Evolutionary conservation across 1,140 invertebrate genomes (phyloP).

Genomic region (Palaemon carinicauda): DNA sequence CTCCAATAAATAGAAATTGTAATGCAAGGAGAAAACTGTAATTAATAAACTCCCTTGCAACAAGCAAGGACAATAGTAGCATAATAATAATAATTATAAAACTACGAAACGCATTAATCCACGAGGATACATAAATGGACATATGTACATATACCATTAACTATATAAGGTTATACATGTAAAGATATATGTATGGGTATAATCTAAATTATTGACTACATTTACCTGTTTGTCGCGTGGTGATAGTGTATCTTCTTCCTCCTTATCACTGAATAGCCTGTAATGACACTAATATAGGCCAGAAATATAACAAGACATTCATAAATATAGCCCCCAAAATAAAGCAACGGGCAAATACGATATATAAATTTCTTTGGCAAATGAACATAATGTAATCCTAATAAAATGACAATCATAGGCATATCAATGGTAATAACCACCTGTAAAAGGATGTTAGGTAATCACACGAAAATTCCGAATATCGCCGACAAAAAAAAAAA

Average conservation of each 20-base stretch:
- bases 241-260: slow-evolving; percentile 55
- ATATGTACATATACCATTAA: background rate
- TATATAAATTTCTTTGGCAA: background rate
- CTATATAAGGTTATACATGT: background rate
- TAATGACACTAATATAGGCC: slow-evolving; percentile 45
- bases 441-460: slow-evolving; percentile 55
- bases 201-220: slow-evolving; percentile 53
- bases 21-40: background rate
- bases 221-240: slow-evolving; percentile 57
- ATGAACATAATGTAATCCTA: no score
- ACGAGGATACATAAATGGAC: slow-evolving; percentile 33
- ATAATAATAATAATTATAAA: slow-evolving; percentile 17
- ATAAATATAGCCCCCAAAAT: slow-evolving; percentile 52
- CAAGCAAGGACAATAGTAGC: background rate
- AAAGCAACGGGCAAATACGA: slow-evolving; percentile 11
- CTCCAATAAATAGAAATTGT: background rate
- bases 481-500: slow-evolving; percentile 20
- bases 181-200: background rate
- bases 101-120: slow-evolving; percentile 5
- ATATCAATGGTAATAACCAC: slow-evolving; percentile 44
- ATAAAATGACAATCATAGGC: slow-evolving; percentile 16
- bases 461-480: slow-evolving; percentile 48
- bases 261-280: slow-evolving; percentile 55
- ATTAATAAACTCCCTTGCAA: slow-evolving; percentile 3
- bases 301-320: slow-evolving; percentile 40